Conservation (phyloP, 2,113 vertebrate genomes). For the Notiomystis cincta region DNA sequence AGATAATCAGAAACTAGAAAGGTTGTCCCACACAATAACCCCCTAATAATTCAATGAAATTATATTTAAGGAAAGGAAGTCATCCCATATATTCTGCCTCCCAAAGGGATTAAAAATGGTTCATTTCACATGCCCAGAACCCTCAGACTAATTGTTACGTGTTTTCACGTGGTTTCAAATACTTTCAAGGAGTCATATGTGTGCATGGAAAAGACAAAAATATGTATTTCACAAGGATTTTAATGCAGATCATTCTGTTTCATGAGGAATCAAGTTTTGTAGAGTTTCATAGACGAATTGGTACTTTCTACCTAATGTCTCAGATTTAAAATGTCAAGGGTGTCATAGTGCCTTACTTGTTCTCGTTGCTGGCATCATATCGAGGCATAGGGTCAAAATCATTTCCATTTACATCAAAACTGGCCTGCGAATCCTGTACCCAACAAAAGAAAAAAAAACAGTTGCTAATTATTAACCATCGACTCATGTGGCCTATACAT, state of each 20-base stretch:
- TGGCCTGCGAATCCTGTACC: slow-evolving; percentile 90
- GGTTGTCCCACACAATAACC: not conserved
- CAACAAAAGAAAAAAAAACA: slow-evolving; percentile 48
- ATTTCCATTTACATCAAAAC: slow-evolving; percentile 97
- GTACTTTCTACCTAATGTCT: not conserved
- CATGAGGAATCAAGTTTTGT: not conserved
- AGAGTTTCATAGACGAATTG: not conserved
- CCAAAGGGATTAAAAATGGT: not conserved
- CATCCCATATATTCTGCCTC: not conserved
- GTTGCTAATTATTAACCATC: slow-evolving; percentile 50
- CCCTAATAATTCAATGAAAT: not conserved
- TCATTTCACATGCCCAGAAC: not conserved
- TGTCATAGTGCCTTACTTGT: slow-evolving; percentile 87
- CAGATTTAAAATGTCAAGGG: not conserved
- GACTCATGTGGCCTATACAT: slow-evolving; percentile 22
- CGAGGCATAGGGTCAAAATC: slow-evolving; percentile 98
- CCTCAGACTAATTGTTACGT: not conserved
- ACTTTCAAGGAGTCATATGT: not conserved
- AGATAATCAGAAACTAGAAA: not conserved
- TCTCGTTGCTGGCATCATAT: slow-evolving; percentile 97
- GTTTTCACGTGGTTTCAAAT: not conserved
- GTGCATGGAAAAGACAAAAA: not conserved
- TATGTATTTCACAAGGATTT: not conserved
- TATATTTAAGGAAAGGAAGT: not conserved
- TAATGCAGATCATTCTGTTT: not conserved